Conservation (phyloP, 2,113 vertebrate genomes). For the Lepus timidus region DNA sequence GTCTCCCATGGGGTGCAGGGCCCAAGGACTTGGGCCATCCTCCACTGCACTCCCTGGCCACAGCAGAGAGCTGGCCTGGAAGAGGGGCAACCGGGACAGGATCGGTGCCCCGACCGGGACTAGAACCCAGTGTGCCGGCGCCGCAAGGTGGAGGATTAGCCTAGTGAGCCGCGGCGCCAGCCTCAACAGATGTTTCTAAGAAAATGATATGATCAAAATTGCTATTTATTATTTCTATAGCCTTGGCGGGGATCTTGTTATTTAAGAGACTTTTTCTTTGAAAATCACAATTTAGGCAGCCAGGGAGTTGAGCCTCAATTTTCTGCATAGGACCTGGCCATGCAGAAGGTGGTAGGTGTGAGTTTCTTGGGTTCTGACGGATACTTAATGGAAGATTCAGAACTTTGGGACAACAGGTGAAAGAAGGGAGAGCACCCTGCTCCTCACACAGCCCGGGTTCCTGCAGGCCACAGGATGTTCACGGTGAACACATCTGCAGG, state of each 20-base stretch:
- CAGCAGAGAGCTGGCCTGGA: too few species aligned
- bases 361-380: not conserved
- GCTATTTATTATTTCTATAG: not conserved
- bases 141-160: too few species aligned
- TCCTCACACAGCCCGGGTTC: not conserved
- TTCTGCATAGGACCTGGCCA: not conserved
- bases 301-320: not conserved
- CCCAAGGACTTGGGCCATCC: too few species aligned
- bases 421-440: not conserved
- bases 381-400: not conserved
- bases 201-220: not conserved
- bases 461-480: too few species aligned
- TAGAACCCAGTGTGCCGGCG: too few species aligned
- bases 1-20: too few species aligned
- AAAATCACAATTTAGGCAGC: not conserved
- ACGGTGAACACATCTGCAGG: fast-evolving
- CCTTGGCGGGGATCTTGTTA: not conserved
- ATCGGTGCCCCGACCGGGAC: too few species aligned
- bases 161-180: too few species aligned
- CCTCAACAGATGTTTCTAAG: not conserved
- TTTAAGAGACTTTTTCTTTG: not conserved
- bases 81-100: too few species aligned
- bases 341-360: not conserved
- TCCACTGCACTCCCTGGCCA: too few species aligned
- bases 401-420: not conserved